These are phyloP conservation scores for Sebastes nivosus DNA, from an alignment of 2,797 vertebrate genomes.

Conservation along the genomic window DNA sequence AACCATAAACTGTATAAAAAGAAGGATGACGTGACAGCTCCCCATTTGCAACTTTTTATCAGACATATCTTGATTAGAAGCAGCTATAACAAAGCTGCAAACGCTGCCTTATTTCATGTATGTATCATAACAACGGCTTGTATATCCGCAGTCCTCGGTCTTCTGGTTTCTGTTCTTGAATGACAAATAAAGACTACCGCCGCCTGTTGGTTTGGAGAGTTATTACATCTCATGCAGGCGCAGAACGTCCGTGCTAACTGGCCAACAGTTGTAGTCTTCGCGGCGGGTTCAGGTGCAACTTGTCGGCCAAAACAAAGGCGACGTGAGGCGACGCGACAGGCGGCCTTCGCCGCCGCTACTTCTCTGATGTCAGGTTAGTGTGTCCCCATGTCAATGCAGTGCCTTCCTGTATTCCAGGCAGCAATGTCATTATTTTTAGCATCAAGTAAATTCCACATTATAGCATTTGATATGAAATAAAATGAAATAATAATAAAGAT, in stretches of 20 bases:
- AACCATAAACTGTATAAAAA: not conserved
- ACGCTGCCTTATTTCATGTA: not conserved
- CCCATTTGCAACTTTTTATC: not conserved
- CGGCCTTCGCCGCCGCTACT: no score
- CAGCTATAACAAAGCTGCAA: not conserved
- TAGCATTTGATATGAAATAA: conserved; percentile 9
- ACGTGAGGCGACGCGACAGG: rapidly evolving
- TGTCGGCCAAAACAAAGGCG: rapidly evolving
- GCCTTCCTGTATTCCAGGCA: not conserved
- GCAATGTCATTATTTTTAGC: not conserved
- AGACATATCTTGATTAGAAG: not conserved
- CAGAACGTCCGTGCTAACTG: no score
- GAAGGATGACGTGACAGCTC: not conserved
- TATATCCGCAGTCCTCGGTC: no score
- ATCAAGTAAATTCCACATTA: not conserved
- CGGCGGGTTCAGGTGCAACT: no score
- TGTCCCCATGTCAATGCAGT: rapidly evolving
- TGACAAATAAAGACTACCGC: no score
- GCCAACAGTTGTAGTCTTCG: no score
- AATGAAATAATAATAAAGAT: conserved; percentile 9
- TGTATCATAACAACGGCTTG: not conserved
- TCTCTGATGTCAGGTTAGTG: not conserved
- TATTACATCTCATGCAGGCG: no score
- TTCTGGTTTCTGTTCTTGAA: no score
- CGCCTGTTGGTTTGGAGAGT: no score